Evolutionary conservation across 2,797 vertebrate genomes (phyloP).

Genomic region (Dromococcyx pavoninus): DNA sequence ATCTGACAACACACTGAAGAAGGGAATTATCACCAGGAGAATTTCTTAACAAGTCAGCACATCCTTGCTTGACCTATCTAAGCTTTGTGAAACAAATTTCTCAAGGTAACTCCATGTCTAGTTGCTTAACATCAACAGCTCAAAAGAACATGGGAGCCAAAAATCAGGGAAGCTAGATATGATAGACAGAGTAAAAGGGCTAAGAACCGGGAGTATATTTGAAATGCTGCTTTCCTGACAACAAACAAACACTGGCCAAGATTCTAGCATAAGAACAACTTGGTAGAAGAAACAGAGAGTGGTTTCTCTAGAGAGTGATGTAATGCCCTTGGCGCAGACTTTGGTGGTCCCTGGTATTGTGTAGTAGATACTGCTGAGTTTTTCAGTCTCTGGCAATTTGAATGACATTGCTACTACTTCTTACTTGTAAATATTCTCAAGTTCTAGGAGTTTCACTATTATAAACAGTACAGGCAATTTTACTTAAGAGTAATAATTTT

Average conservation of each 20-base stretch:
- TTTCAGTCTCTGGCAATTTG: not conserved
- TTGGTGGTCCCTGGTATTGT: not conserved
- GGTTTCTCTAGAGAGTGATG: not conserved
- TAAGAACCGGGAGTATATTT: not conserved
- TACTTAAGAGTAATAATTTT: not conserved
- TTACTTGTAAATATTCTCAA: not conserved
- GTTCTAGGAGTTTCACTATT: not conserved
- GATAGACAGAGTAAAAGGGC: not conserved
- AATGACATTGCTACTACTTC: not conserved
- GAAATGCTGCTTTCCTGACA: not conserved
- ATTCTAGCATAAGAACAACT: not conserved
- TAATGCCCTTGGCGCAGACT: not conserved
- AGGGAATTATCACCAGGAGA: not conserved
- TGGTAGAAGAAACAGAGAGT: not conserved
- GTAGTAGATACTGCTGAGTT: not conserved
- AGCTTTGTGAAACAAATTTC: not conserved
- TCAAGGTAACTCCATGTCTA: not conserved
- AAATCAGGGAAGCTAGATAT: not conserved
- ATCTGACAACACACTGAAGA: not conserved
- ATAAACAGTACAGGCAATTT: not conserved
- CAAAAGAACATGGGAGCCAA: not conserved
- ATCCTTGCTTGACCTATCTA: not conserved
- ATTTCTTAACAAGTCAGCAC: not conserved
- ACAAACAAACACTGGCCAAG: not conserved
- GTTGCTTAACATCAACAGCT: not conserved